Evolutionary conservation across 2,888 invertebrate genomes (phyloP), one percentile per base, ranked within the genome.

Genomic region (Xanthia togata): DNA sequence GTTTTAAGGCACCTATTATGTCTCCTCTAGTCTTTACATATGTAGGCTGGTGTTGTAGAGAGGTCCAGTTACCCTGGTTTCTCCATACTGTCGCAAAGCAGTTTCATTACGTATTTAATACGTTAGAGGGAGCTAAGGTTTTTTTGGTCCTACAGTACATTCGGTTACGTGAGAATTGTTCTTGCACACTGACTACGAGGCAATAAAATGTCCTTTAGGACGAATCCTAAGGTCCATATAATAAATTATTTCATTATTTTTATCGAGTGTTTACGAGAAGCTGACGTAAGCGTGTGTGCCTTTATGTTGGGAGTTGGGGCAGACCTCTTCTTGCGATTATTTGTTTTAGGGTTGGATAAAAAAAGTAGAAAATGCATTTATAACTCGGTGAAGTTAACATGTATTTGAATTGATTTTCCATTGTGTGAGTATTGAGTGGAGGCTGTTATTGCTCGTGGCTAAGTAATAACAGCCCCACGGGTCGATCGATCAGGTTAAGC

Each of bases 1-100:
- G 93, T 95, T 95, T 93, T 93, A 94, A 94, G 93, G 89, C 93
- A 89, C 90, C 93, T 92, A 94, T 95, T 94, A 94, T 94, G 94
- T 94, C 93, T 87, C 89, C 88, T 90, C 88, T 89, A 90, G 91
- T 89, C 89, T 90, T 91, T 92, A 93, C 93, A 92, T 90, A 89
- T 91, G 89, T 90, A 82, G 81, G 77, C 64, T 76, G 62, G 69
- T 77, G 65, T 71, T 79, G 79, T 71, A 35, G 64, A 67, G 60
- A 41, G 77, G 14, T 75, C 77, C 41, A 35, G 78, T 76, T 62
- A 83, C 9, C 12, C 71, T 76, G 78, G 76, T 55, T 55, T 53
- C 17, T 11, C 20, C 50, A 74, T 73, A 79, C 73, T 76, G 84
- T 87, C 80, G 69, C 82, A 82, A 81, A 78, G 82, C 78, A 77